Percentiles rank a stretch among this genome's conserved stretches.
These are phyloP conservation scores for Catostomus latipinnis DNA, from an alignment of 2,797 vertebrate genomes.

Conservation along the genomic window DNA sequence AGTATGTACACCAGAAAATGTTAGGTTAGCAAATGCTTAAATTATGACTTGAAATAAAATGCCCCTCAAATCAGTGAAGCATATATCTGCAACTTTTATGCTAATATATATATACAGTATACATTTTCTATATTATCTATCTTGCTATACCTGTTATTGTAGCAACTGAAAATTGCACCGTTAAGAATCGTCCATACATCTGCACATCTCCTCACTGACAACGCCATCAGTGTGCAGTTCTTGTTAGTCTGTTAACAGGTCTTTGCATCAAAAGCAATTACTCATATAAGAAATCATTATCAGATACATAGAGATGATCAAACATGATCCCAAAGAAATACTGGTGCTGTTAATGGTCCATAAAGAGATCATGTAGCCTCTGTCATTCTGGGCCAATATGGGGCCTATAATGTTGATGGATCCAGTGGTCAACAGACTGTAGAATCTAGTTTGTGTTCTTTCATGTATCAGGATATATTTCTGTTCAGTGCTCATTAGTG, in stretches of 20 bases:
- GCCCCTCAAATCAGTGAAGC: too few relatives aligned
- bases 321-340: slow-evolving; percentile 14
- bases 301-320: slow-evolving; percentile 19
- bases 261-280: slow-evolving; percentile 21
- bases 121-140: too few relatives aligned
- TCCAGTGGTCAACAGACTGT: slow-evolving; percentile 12
- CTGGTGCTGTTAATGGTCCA: slow-evolving; percentile 24
- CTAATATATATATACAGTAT: too few relatives aligned
- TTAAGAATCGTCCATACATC: neutral
- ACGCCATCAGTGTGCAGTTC: neutral
- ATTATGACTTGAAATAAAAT: too few relatives aligned
- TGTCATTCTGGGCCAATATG: slow-evolving; percentile 7
- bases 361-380: slow-evolving; percentile 21
- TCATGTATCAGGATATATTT: slow-evolving; percentile 46
- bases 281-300: slow-evolving; percentile 35
- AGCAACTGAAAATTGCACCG: neutral
- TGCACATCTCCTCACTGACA: neutral
- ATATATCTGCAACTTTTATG: too few relatives aligned
- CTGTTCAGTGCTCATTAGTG: slow-evolving; percentile 55
- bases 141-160: too few relatives aligned
- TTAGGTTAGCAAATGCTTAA: too few relatives aligned
- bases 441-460: slow-evolving; percentile 38
- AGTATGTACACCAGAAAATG: too few relatives aligned
- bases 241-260: neutral
- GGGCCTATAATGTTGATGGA: slow-evolving; percentile 47